Base-by-base conservation (phyloP, 1,140 invertebrate genomes). In the Drosophila albomicans region DNA sequence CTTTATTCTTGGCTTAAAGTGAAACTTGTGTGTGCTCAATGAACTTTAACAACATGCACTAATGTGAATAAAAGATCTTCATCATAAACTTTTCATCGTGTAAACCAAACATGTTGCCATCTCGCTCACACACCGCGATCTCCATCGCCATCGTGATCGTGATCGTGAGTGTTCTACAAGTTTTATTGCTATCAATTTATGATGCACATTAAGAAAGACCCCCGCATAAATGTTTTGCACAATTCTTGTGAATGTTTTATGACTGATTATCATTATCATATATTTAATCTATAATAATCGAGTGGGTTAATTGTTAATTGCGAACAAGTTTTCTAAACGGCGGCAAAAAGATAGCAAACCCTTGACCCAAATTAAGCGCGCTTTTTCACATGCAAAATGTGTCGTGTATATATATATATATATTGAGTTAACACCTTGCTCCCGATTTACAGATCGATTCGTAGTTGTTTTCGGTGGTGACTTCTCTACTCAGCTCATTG, bases 171-270 rank as follows among this genome's bases (percentile, higher is more conserved):
- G 51, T 35, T 54, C 51, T 54, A 54, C 28, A 35, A 15, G 51
- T 54, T 54, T 54, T 54, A 54, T 54, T 8, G 51, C 51, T 15
- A 54, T 54, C n/a, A 54, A 54, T 54, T 54, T 54, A 54, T 54
- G 51, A 54, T 54, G 28, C 2, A 15, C 51, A 54, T 54, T 32
- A 54, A 25, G 20, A 32, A 15, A 54, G 30, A 54, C 51, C 51
- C 30, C 51, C 51, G 51, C 51, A 32, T 10, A 54, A 52, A 54
- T 35, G 51, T 32, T 20, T 43, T 43, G n/a, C 35, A 51, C 20
- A 51, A 28, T 54, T 54, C 30, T 52, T 32, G 28, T 30, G 25
- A 28, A 52, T 52, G 51, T 25, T 52, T 7, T 10, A 54, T 35
- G 51, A 52, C 51, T 52, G 51, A 54, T 54, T 54, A 16, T 32